Evolutionary conservation across 2,113 vertebrate species (phyloP).

Genomic region (Mohoua ochrocephala): DNA sequence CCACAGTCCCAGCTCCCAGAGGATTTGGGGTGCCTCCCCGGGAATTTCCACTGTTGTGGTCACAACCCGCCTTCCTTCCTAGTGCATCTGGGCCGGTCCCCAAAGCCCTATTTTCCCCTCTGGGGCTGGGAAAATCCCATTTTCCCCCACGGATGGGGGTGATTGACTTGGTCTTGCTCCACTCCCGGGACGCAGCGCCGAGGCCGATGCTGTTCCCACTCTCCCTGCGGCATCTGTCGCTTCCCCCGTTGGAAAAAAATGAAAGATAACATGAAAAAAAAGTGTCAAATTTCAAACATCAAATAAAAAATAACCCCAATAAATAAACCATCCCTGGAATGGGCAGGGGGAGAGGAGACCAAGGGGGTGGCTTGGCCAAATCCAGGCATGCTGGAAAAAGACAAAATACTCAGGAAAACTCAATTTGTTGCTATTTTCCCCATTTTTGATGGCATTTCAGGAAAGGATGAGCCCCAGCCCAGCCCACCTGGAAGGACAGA

Average conservation of each 20-base stretch:
- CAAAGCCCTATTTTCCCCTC: not conserved
- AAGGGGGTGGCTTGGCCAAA: accelerated
- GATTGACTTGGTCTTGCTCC: accelerated
- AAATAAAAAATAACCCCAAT: not conserved
- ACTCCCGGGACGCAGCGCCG: accelerated
- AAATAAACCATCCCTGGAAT: not conserved
- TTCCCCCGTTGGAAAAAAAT: not conserved
- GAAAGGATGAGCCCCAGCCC: not conserved
- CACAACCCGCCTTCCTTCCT: not conserved
- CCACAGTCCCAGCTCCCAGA: not conserved
- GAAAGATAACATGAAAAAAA: not conserved
- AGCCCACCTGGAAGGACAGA: not conserved
- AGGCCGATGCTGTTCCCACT: not conserved
- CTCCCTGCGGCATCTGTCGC: not conserved
- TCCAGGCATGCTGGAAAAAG: accelerated
- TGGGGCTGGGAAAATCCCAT: not conserved
- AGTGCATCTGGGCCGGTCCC: accelerated
- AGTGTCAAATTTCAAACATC: not conserved
- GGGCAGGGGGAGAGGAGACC: not conserved
- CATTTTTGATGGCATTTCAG: not conserved
- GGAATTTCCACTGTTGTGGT: not conserved
- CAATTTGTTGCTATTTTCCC: not conserved
- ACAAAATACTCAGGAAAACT: not conserved
- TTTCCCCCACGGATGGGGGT: not conserved
- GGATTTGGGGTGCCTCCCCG: not conserved